Evolutionary conservation across 2,113 vertebrate genomes (phyloP), one percentile per base, ranked within the genome.

Genomic region (Lontra canadensis): DNA sequence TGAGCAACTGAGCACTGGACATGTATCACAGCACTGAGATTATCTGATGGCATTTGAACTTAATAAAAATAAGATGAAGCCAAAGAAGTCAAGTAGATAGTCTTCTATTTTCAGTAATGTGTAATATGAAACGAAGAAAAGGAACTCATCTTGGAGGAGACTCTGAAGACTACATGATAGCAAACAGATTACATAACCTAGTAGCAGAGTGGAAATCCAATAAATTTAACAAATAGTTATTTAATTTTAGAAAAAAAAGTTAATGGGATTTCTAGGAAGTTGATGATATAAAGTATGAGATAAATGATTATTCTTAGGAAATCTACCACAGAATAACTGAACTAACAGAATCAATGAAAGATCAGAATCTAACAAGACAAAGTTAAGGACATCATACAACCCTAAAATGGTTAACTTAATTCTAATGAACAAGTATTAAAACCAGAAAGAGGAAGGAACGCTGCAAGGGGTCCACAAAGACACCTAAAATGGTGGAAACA

Each of bases 91-190:
- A 90, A 71, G 21, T 26, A 86, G n/a, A 76, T n/a, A 79, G 18
- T n/a, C 67, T 95, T 96, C 47, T 65, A 26, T 74, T 92, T 96
- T 95, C n/a, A 83, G 71, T 42, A 79, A 83, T 25, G 12, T 87
- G 18, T 44, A 42, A 87, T 76, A 49, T 20, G 25, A 93, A 92
- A 25, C 9, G 11, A n/a, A 84, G 52, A 83, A 94, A 86, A 74
- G 39, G 17, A 78, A 78, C 18, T 67, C 61, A 44, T 83, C 14
- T 42, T 69, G 20, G 34, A 93, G 57, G 47, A 67, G 23, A 67
- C 39, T 89, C 73, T 61, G 49, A 89, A 96, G 73, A 69, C 74
- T 93, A 88, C 71, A 88, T 21, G 39, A 69, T 21, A 7, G 6
- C 39, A 89, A 84, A 61, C 34, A 42, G 26, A 49, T 89, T 42